phyloP scores from a whole-genome alignment of 2,888 invertebrate species.

The Nasonia oneida region DNA sequence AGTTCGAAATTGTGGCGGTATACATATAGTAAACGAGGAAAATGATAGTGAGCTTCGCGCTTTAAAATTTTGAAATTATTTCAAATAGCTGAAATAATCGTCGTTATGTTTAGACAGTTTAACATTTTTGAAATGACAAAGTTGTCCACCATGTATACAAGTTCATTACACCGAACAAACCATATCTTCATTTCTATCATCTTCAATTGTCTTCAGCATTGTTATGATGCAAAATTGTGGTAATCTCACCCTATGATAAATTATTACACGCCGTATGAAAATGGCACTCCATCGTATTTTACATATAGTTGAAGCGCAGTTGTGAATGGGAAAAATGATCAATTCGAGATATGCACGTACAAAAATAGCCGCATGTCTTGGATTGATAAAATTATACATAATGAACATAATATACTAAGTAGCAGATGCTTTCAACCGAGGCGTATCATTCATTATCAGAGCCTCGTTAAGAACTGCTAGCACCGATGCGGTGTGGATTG shows the following conservation, averaged over 20 bases:
- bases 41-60: too few species aligned
- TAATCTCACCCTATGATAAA: neutral
- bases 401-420: slow-evolving; percentile 1
- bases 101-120: too few species aligned
- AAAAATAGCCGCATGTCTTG: neutral
- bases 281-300: neutral
- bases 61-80: too few species aligned
- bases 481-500: neutral
- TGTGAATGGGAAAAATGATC: neutral
- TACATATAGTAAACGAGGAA: too few species aligned
- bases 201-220: neutral
- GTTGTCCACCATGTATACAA: neutral
- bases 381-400: neutral
- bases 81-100: too few species aligned
- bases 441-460: neutral
- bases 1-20: too few species aligned
- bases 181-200: neutral
- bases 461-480: neutral
- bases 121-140: neutral
- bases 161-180: neutral
- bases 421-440: neutral
- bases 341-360: neutral
- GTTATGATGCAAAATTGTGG: neutral
- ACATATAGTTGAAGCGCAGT: neutral
- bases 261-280: neutral